Conservation (phyloP, 2,888 invertebrate genomes). For the Tiliacea aurago region DNA sequence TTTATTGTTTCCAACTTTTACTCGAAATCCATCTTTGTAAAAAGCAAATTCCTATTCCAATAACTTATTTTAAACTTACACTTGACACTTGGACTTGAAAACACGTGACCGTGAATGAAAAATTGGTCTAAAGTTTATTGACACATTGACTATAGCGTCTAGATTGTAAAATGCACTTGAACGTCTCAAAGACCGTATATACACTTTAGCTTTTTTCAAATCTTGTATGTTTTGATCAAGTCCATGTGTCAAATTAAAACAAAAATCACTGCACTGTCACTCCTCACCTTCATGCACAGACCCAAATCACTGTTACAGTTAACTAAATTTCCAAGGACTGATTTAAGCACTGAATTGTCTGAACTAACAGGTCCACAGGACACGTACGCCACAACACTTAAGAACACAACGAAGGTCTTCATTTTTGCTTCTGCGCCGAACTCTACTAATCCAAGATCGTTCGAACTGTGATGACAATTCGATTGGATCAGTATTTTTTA, state of each 20-base stretch:
- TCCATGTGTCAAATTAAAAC: slow-evolving; percentile 37
- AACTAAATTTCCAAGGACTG: slow-evolving; percentile 80
- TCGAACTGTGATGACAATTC: slow-evolving; percentile 84
- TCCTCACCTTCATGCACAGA: slow-evolving; percentile 85
- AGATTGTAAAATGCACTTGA: slow-evolving; percentile 19
- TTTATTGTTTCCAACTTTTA: slow-evolving; percentile 17
- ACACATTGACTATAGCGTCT: slow-evolving; percentile 1
- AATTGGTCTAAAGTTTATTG: neutral
- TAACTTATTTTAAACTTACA: slow-evolving; percentile 9
- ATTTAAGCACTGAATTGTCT: slow-evolving; percentile 80
- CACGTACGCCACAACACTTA: slow-evolving; percentile 79
- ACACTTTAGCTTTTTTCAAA: slow-evolving; percentile 5
- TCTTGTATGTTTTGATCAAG: slow-evolving; percentile 20
- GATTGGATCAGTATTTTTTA: slow-evolving; percentile 87
- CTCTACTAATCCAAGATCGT: slow-evolving; percentile 78
- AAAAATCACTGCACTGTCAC: slow-evolving; percentile 63
- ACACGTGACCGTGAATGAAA: neutral
- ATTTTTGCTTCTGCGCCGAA: slow-evolving; percentile 73
- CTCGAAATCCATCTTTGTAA: slow-evolving; percentile 6
- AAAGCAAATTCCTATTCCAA: neutral
- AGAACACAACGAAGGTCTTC: slow-evolving; percentile 81
- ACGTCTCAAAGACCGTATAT: neutral
- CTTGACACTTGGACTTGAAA: slow-evolving; percentile 42
- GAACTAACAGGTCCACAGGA: slow-evolving; percentile 78
- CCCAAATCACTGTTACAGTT: slow-evolving; percentile 86